A percentile compares a stretch with the other conserved stretches of the same genome.
Evolutionary conservation across 2,888 invertebrate genomes (phyloP).

Genomic region (Rhaphigaster nebulosa): DNA sequence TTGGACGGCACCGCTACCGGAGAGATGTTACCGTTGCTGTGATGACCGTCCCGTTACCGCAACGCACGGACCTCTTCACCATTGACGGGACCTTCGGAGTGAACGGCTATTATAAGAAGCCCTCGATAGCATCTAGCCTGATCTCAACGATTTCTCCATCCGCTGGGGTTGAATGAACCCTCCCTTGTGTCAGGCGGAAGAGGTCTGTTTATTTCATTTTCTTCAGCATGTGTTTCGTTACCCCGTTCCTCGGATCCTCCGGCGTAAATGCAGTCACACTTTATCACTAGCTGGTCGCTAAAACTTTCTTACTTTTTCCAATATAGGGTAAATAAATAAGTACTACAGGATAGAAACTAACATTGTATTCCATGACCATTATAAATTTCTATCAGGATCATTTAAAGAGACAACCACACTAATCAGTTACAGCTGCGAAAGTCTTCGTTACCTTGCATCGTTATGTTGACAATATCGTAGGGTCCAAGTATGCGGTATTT

Average conservation of each 20-base stretch:
- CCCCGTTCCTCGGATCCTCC: neutral
- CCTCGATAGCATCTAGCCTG: neutral
- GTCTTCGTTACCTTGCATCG: neutral
- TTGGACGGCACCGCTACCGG: neutral
- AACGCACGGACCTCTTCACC: neutral
- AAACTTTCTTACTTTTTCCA: too few species aligned
- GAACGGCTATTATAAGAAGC: neutral
- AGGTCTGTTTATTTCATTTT: neutral
- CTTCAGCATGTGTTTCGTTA: neutral
- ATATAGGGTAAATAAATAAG: neutral
- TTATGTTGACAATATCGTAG: neutral
- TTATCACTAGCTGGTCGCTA: too few species aligned
- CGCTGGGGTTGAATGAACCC: neutral
- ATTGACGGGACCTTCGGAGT: neutral
- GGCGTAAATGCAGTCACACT: too few species aligned
- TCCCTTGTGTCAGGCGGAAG: neutral
- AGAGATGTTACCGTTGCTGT: neutral
- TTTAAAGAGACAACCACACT: neutral
- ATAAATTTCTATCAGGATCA: neutral
- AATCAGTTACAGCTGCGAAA: neutral
- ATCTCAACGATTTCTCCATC: neutral
- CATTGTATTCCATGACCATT: neutral
- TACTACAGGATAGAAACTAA: neutral
- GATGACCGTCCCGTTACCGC: constrained; percentile 6
- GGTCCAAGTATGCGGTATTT: neutral